Evolutionary conservation across 2,888 invertebrate genomes (phyloP).

Genomic region (Harmothoe impar): DNA sequence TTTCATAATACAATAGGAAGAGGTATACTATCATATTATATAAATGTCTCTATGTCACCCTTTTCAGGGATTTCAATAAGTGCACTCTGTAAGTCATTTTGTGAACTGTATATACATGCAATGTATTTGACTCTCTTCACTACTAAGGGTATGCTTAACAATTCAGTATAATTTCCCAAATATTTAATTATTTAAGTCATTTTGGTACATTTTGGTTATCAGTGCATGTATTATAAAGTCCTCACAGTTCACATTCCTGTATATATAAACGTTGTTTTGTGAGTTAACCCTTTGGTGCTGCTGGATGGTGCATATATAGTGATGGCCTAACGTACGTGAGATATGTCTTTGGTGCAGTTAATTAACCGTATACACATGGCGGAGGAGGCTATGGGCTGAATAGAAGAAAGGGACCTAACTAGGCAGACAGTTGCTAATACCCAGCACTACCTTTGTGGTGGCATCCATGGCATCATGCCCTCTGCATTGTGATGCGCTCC

Average conservation of each 20-base stretch:
- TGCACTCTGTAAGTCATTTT: no score
- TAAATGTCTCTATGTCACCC: no score
- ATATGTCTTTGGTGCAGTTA: not conserved
- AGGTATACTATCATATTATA: no score
- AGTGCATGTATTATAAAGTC: not conserved
- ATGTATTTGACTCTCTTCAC: no score
- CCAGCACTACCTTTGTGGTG: not conserved
- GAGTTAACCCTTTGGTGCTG: not conserved
- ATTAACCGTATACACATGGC: slow-evolving; percentile 20
- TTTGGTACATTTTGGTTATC: no score
- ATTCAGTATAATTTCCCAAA: no score
- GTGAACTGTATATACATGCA: no score
- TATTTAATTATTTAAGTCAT: no score
- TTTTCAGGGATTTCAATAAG: not conserved
- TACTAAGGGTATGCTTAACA: no score
- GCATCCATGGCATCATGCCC: not conserved
- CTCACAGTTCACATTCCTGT: slow-evolving; percentile 24
- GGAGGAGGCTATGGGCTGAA: not conserved
- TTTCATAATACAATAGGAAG: no score
- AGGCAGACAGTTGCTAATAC: slow-evolving; percentile 1
- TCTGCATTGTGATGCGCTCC: not conserved
- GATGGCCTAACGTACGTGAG: no score
- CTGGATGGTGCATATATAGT: not conserved
- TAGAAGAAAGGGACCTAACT: not conserved
- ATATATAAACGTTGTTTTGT: not conserved